Base-by-base conservation (phyloP, 1,140 invertebrate genomes). In the Macrobrachium rosenbergii region DNA sequence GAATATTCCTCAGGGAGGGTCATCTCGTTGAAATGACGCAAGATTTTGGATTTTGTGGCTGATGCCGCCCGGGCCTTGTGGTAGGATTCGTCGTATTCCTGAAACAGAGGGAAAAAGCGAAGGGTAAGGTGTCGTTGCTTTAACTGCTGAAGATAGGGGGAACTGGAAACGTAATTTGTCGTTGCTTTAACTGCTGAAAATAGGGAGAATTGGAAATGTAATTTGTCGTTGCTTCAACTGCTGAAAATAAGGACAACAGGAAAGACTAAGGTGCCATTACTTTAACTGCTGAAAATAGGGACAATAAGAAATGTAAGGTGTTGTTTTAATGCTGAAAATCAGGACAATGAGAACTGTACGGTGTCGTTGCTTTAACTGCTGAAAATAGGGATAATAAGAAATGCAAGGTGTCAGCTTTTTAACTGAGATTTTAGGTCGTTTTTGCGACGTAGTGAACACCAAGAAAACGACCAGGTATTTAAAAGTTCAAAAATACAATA, bases 11-110 rank as follows among this genome's bases (percentile, higher is more conserved):
- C 21, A 10, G 80, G 62, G 5, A 82, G 52, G 43, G 28, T 21
- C 5, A 67, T 67, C 2, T 82, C 52, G 19, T 82, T 82, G 64
- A 82, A 82, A 52, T 82, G 64, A 2, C 64, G 62, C 8, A 82
- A 19, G n/a, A 16, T 52, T 19, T 63, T 16, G 0, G 80, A 82
- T 17, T 72, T 82, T 5, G 64, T 82, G 0, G 64, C 63, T 7
- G 10, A 14, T 6, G 43, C n/a, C 6, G 23, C 63, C 43, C 80
- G 64, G 23, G 45, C 62, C 16, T 23, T 69, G 63, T 82, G 80
- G 63, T 82, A 82, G 5, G 43, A 14, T 16, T 21, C 16, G 64
- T 82, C 80, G 63, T 82, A 82, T 45, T 82, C 80, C 80, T 82
- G 80, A 16, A 69, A 67, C 45, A 52, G 5, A 21, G 21, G 45